A percentile compares a stretch with the other conserved stretches of the same genome.
Conservation (phyloP, 2,113 vertebrate species). For the Rhineura floridana region DNA sequence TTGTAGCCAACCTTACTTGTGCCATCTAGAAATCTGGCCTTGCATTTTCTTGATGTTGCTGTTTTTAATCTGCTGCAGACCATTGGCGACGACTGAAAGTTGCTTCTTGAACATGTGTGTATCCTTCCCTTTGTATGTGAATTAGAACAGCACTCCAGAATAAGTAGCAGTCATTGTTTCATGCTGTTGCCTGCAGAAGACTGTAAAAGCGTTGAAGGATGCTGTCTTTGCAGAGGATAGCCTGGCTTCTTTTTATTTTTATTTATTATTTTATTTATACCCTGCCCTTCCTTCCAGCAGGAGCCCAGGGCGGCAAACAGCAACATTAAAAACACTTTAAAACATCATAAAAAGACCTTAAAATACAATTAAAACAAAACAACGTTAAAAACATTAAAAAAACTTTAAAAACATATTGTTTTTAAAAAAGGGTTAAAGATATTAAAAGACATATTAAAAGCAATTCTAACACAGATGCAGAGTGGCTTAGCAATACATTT, state of each 20-base stretch:
- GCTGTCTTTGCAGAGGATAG: neutral
- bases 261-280: too few relatives aligned
- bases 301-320: too few relatives aligned
- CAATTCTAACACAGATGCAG: too few relatives aligned
- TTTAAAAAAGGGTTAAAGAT: too few relatives aligned
- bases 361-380: too few relatives aligned
- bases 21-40: neutral
- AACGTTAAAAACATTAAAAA: too few relatives aligned
- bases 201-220: neutral
- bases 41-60: neutral
- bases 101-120: neutral
- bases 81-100: neutral
- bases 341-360: too few relatives aligned
- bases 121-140: neutral
- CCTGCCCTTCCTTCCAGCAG: too few relatives aligned
- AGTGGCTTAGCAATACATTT: neutral
- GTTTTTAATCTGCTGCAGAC: neutral
- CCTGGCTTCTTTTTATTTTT: too few relatives aligned
- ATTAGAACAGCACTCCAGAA: neutral
- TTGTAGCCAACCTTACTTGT: neutral
- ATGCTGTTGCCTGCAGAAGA: neutral
- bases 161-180: neutral
- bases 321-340: too few relatives aligned
- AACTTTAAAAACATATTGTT: too few relatives aligned
- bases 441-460: too few relatives aligned